Evolutionary conservation across 1,140 invertebrate species (phyloP).

Genomic region (Gerris buenoi): DNA sequence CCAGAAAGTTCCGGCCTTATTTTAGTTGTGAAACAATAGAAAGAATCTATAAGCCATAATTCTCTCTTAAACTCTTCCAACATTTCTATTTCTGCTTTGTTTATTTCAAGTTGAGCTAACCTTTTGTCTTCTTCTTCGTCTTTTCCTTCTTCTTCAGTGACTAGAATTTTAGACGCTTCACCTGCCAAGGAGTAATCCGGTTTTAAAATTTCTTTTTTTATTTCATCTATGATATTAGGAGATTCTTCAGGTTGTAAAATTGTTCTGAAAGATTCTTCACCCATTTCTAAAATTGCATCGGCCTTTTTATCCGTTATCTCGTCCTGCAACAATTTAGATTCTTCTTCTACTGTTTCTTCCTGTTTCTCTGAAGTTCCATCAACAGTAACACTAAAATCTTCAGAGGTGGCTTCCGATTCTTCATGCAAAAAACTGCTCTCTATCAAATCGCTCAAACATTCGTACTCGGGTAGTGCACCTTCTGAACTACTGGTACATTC

Average conservation of each 20-base stretch:
- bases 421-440: too few relatives aligned
- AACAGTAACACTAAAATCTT: too few relatives aligned
- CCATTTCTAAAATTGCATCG: too few relatives aligned
- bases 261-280: background rate
- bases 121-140: background rate
- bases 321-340: too few relatives aligned
- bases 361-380: background rate
- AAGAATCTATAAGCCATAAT: background rate
- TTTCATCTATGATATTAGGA: background rate
- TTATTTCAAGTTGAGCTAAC: background rate
- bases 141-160: background rate
- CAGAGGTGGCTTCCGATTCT: too few relatives aligned
- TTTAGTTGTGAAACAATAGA: background rate
- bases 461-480: too few relatives aligned
- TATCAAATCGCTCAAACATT: too few relatives aligned
- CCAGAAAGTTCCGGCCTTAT: background rate
- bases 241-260: background rate
- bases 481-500: too few relatives aligned
- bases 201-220: background rate
- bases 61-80: background rate
- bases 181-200: background rate
- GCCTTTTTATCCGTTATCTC: too few relatives aligned
- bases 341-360: too few relatives aligned
- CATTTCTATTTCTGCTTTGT: background rate
- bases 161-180: background rate